A percentile compares a stretch with the other conserved stretches of the same genome.
Conservation (phyloP, 1,140 invertebrate genomes). For the Trachelipus rathkii region DNA sequence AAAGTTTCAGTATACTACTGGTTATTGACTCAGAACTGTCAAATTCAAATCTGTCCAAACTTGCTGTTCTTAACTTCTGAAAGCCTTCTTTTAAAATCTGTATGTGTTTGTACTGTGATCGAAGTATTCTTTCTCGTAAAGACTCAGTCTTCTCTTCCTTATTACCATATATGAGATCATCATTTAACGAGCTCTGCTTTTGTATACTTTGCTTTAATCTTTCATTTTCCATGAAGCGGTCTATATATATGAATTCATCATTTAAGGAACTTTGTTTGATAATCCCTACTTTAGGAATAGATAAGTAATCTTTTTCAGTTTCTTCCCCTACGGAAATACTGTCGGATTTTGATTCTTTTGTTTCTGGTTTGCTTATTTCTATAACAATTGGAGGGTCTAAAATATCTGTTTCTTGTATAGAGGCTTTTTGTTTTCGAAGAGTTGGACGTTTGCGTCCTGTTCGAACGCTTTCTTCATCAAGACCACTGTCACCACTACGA, state of each 20-base stretch:
- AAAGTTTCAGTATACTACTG: conserved; percentile 41
- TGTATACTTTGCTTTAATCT: conserved; percentile 76
- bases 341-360: conserved; percentile 25
- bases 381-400: conserved; percentile 39
- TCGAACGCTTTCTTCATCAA: conserved; percentile 25
- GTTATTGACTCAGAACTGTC: conserved; percentile 42
- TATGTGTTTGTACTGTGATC: conserved; percentile 69
- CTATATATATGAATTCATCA: conserved; percentile 75
- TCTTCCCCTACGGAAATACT: conserved; percentile 23
- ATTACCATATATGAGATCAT: conserved; percentile 73
- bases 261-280: conserved; percentile 82
- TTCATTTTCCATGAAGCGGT: conserved; percentile 75
- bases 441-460: conserved; percentile 43
- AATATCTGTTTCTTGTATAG: conserved; percentile 40
- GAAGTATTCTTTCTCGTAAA: conserved; percentile 67
- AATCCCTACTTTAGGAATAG: conserved; percentile 42
- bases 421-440: conserved; percentile 42
- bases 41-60: conserved; percentile 43
- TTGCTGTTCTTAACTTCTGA: conserved; percentile 53
- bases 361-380: conserved; percentile 40
- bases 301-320: conserved; percentile 40
- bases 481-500: conserved; percentile 14
- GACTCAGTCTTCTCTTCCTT: conserved; percentile 58
- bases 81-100: conserved; percentile 78
- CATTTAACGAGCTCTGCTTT: conserved; percentile 81